Evolutionary conservation across 2,888 invertebrate genomes (phyloP).

Genomic region (Bruchidius siliquastri): DNA sequence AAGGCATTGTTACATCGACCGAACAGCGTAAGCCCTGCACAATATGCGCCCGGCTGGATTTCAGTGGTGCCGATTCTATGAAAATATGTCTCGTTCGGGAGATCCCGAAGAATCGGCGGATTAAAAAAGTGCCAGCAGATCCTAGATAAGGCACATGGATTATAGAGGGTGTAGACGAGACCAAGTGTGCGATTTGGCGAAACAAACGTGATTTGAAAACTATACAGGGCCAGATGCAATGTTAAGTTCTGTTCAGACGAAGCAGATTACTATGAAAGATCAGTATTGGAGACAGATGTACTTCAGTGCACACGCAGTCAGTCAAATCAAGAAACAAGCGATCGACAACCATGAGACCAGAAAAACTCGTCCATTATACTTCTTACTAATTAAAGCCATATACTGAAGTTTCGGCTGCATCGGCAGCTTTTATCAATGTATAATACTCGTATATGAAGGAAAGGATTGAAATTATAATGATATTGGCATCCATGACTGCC

Average conservation of each 20-base stretch:
- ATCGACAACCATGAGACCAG: too few relatives aligned
- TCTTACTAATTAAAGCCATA: too few relatives aligned
- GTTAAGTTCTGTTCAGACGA: neutral
- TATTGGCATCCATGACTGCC: too few relatives aligned
- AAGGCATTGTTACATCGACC: slow-evolving; percentile 10
- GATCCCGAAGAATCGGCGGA: neutral
- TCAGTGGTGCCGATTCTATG: neutral
- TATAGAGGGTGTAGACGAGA: neutral
- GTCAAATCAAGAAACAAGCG: too few relatives aligned
- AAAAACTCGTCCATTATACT: too few relatives aligned
- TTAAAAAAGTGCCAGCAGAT: neutral
- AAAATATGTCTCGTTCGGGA: neutral
- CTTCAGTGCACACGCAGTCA: too few relatives aligned
- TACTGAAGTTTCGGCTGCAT: too few relatives aligned
- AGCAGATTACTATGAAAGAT: neutral
- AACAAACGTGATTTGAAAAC: slow-evolving; percentile 13
- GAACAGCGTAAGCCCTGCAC: neutral
- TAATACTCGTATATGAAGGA: too few relatives aligned
- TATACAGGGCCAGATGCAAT: neutral
- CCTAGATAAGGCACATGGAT: neutral
- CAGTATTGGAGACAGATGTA: too few relatives aligned
- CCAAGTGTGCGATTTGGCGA: slow-evolving; percentile 15
- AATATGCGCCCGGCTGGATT: neutral
- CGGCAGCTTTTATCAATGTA: too few relatives aligned
- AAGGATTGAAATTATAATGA: too few relatives aligned